Evolutionary conservation across 2,113 vertebrate species (phyloP), one percentile per base, ranked within the genome.

Genomic region (Tragelaphus scriptus): DNA sequence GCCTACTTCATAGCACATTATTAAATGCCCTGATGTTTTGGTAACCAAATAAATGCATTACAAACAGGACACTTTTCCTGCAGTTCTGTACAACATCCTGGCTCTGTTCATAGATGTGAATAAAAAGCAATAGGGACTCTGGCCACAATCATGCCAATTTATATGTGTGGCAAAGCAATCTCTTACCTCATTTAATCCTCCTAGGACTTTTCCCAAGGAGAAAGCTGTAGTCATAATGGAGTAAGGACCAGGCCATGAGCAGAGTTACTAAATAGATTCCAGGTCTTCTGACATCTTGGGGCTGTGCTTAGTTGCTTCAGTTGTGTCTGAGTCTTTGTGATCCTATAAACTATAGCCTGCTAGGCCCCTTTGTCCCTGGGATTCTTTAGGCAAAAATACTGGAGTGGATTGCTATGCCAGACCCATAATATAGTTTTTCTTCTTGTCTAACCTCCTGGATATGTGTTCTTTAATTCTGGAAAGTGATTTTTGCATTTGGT

Each of bases 1-100:
- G 51, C 68, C 65, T 86, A 85, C 96, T 97, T 97, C 92, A 95
- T 23, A 92, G 65, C 12, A 19, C 71, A 65, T 97, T 90, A 97
- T 92, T 95, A 97, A 97, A 92, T 93, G 49, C 32, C 68, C 82
- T 90, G 95, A 93, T 97, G 93, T 94, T 97, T 97, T 88, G 96
- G 92, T 96, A 97, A 96, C 96, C 92, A 91, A 97, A 97, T 97
- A 94, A 97, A 95, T 53, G 95, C 97, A 94, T 98, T 97, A 96
- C 44, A 88, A 94, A 86, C 77, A 97, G 88, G 88, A 91, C 94
- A 53, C 49, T 97, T 97, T 95, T 85, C 93, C 90, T 97, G 88
- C 84, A 79, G 81, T 88, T 96, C 90, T 96, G 58, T 91, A 88
- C 68, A 88, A 95, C 88, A 95, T 97, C 94, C 92, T 97, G 95